These are phyloP conservation scores for Myiotriccus ornatus DNA, from an alignment of 2,797 vertebrate genomes.

Conservation along the genomic window DNA sequence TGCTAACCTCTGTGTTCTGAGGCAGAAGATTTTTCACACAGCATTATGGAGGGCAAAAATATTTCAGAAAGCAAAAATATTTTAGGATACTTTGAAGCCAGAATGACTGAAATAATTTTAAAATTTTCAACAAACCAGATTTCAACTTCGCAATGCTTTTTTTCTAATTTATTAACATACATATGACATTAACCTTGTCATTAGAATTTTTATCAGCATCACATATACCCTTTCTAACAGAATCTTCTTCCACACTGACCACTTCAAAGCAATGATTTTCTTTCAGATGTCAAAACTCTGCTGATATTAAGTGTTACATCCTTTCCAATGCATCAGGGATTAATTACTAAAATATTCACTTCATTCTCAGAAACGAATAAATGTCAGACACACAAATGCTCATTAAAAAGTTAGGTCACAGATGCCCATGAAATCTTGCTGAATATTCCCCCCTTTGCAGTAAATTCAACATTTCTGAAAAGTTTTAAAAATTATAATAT, in stretches of 20 bases:
- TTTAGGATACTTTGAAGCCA: neutral
- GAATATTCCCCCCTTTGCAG: neutral
- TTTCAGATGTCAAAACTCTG: neutral
- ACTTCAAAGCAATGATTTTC: neutral
- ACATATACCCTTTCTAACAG: neutral
- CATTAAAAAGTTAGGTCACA: neutral
- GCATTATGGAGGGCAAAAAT: neutral
- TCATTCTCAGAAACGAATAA: neutral
- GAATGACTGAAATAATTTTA: neutral
- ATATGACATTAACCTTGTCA: neutral
- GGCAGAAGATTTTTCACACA: neutral
- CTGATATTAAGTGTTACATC: neutral
- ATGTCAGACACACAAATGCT: neutral
- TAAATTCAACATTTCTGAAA: neutral
- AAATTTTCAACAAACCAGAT: neutral
- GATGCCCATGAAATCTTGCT: neutral
- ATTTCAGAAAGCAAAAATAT: neutral
- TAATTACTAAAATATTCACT: neutral
- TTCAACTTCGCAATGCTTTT: neutral
- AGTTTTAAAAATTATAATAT: neutral
- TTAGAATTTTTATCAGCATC: neutral
- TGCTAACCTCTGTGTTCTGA: neutral
- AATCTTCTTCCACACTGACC: neutral
- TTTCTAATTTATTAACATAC: neutral
- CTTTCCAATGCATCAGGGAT: neutral